A percentile compares a stretch with the other conserved stretches of the same genome.
Conservation (phyloP, 30 jellyfish, hydroid and myxozoan genomes). For the Hydractinia symbiolongicarpus region DNA sequence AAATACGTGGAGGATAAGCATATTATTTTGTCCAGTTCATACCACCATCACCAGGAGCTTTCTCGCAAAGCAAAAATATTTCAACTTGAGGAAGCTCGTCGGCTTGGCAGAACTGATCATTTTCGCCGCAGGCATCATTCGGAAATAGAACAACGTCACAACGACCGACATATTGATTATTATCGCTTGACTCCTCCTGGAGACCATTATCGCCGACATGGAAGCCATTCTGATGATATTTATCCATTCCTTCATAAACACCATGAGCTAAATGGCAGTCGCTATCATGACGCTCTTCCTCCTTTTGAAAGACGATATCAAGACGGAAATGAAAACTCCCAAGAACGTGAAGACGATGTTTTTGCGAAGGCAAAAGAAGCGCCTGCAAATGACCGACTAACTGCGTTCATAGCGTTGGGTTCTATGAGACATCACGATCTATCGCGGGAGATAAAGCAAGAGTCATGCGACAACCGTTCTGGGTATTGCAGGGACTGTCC, state of each 20-base stretch:
- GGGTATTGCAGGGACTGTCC: conserved; percentile 1
- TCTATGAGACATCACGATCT: background rate
- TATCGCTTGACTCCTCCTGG: background rate
- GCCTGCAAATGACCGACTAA: background rate
- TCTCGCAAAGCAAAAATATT: background rate
- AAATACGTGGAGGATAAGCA: background rate
- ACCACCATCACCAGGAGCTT: background rate
- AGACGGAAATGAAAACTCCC: background rate
- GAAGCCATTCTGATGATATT: background rate
- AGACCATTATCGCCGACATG: background rate
- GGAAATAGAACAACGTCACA: background rate
- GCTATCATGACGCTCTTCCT: background rate
- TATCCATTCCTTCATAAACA: background rate
- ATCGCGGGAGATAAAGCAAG: background rate
- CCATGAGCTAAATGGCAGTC: background rate
- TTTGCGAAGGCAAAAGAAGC: too few species aligned
- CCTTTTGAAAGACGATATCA: background rate
- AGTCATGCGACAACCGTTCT: background rate
- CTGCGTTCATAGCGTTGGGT: background rate
- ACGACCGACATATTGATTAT: background rate
- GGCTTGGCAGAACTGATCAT: background rate
- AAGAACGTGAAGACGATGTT: too few species aligned
- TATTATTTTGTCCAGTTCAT: background rate
- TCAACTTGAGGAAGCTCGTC: background rate
- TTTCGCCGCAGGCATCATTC: conserved; percentile 3